Evolutionary conservation across 2,888 invertebrate genomes (phyloP).

Genomic region (Hirtodrosophila duncani): DNA sequence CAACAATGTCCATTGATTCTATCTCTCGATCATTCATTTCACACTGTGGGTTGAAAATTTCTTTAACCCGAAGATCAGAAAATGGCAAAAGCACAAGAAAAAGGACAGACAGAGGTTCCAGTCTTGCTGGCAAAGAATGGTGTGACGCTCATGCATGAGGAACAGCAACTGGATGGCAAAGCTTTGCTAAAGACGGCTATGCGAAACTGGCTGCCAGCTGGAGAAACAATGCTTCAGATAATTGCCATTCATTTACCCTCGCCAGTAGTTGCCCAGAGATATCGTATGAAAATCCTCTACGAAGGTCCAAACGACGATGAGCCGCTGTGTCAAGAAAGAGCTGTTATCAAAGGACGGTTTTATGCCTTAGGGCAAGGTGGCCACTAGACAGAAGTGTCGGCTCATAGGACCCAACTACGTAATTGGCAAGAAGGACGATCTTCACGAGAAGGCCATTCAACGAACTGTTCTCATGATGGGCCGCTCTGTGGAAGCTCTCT

Average conservation of each 20-base stretch:
- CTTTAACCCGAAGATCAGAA: slow-evolving; percentile 98
- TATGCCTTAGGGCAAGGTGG: slow-evolving; percentile 98
- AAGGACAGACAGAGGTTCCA: slow-evolving; percentile 96
- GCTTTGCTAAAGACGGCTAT: slow-evolving; percentile 97
- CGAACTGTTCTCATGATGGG: slow-evolving; percentile 99
- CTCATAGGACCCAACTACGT: slow-evolving; percentile 99
- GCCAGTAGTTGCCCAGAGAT: slow-evolving; percentile 98
- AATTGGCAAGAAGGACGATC: slow-evolving; percentile 99
- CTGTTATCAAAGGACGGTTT: slow-evolving; percentile 99
- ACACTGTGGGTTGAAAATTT: slow-evolving; percentile 99
- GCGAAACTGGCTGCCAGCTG: slow-evolving; percentile 99
- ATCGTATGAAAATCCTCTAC: slow-evolving; percentile 99
- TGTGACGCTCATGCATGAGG: slow-evolving; percentile 94
- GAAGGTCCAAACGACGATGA: slow-evolving; percentile 99
- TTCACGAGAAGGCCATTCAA: slow-evolving; percentile 99
- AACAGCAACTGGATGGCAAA: slow-evolving; percentile 97
- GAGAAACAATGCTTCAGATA: slow-evolving; percentile 99
- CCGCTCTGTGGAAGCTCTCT: slow-evolving; percentile 99
- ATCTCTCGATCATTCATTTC: too few species aligned
- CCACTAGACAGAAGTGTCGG: slow-evolving; percentile 94
- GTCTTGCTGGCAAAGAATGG: slow-evolving; percentile 94
- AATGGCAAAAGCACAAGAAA: slow-evolving; percentile 97
- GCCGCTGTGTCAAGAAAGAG: slow-evolving; percentile 93
- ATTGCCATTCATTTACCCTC: slow-evolving; percentile 99
- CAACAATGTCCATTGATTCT: too few species aligned